phyloP scores from a whole-genome alignment of 2,888 invertebrate genomes.

The Synanthedon tipuliformis region DNA sequence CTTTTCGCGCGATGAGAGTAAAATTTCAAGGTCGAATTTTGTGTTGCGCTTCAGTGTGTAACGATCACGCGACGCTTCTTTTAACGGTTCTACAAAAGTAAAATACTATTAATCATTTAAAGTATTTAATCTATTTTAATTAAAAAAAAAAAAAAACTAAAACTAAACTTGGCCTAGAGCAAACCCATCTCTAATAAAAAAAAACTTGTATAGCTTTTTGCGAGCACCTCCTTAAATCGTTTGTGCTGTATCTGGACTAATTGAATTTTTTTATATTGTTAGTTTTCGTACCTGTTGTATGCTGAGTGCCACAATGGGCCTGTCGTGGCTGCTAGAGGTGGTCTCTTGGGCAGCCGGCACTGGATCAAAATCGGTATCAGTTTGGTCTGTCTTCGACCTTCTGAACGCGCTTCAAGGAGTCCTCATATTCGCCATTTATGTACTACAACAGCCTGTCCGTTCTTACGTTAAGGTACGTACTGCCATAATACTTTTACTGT shows the following conservation, averaged over 20 bases:
- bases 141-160: no score
- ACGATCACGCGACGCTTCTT: no score
- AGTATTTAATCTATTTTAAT: no score
- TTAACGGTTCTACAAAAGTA: no score
- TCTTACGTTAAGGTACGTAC: constrained; percentile 42
- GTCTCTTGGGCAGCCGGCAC: constrained; percentile 74
- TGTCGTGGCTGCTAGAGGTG: constrained; percentile 79
- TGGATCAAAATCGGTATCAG: constrained; percentile 50
- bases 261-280: constrained; percentile 2
- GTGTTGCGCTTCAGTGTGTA: no score
- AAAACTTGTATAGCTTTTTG: no score
- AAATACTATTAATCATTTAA: no score
- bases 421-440: constrained; percentile 75
- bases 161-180: no score
- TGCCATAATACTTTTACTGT: no score
- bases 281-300: constrained; percentile 71
- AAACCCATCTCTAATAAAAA: background rate
- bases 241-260: no score
- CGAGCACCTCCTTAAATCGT: background rate
- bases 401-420: constrained; percentile 78
- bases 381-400: constrained; percentile 75
- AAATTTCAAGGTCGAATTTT: no score
- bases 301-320: constrained; percentile 75
- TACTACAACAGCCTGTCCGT: constrained; percentile 59
- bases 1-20: no score